Base-by-base conservation (phyloP, 2,113 vertebrate species). In the Perca flavescens region DNA sequence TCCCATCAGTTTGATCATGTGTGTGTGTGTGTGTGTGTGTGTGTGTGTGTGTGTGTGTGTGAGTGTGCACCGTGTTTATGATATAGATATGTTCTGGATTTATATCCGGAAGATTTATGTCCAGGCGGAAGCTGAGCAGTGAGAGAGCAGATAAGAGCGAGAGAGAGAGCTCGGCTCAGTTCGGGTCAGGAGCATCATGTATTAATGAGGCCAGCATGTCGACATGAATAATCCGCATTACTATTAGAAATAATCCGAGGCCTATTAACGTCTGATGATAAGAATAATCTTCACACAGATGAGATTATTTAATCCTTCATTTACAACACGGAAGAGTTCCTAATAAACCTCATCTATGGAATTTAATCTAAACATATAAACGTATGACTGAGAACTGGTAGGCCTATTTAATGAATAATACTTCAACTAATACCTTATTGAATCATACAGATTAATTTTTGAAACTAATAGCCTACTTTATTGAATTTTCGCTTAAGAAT, bases 181-280 rank as follows among this genome's bases (percentile, higher is more conserved):
- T 43, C 40, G 40, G 40, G 40, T 43, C 10, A 11, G 46, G 79
- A 86, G 83, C 71, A n/a, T 82, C 64, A 64, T 63, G 64, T 77
- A 79, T 78, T 82, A 85, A 83, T 82, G 86, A 85, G 69, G 76
- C 76, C 80, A 22, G 65, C 83, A 57, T 72, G 78, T 86, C 80
- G 9, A 86, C 86, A 74, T 40, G 70, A 84, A 87, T 86, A 86
- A 87, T 86, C 74, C 54, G 77, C 82, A 71, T 80, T 86, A 58
- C 72, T 73, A 84, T 85, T 77, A 70, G 53, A 60, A 70, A 85
- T 77, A 86, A 85, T 84, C 72, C 65, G 14, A 57, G 15, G 71
- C 47, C 75, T 52, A 77, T 84, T 84, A 78, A 81, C 77, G 75
- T 22, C 40, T 58, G 47, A 19, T 46, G 78, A 86, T 66, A 77